Evolutionary conservation across 2,888 invertebrate genomes (phyloP).

Genomic region (Noctua pronuba): DNA sequence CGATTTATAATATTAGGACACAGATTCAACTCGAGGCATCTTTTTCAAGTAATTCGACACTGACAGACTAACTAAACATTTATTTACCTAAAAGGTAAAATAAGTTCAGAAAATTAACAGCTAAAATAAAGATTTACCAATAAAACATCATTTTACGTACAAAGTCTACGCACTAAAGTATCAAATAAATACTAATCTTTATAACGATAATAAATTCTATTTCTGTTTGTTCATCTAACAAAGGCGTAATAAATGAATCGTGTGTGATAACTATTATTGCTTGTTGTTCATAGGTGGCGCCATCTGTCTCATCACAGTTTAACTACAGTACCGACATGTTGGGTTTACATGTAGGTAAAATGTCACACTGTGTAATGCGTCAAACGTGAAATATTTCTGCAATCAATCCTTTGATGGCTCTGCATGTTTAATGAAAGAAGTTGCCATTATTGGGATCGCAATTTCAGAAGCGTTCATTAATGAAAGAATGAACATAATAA

Average conservation of each 20-base stretch:
- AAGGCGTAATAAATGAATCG: neutral
- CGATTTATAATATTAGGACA: too few species aligned
- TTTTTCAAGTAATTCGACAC: neutral
- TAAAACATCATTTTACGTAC: neutral
- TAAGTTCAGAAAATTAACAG: neutral
- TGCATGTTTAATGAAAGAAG: slow-evolving; percentile 12
- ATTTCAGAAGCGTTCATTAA: neutral
- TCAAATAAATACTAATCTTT: neutral
- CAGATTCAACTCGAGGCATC: neutral
- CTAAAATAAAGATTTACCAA: neutral
- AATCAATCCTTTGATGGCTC: slow-evolving; percentile 1
- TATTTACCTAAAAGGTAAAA: neutral
- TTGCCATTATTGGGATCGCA: neutral
- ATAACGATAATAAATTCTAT: neutral
- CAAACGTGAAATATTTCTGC: neutral
- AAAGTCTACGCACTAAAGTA: neutral
- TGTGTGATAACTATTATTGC: neutral
- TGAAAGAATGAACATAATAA: neutral
- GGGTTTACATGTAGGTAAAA: neutral
- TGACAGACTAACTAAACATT: neutral
- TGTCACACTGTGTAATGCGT: neutral
- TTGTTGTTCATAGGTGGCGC: slow-evolving; percentile 14
- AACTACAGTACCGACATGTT: slow-evolving; percentile 23
- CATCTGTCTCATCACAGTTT: slow-evolving; percentile 23
- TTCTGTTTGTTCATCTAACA: neutral